Evolutionary conservation across 2,797 vertebrate species (phyloP), one percentile per base, ranked within the genome.

Genomic region (Naso thynnoides): DNA sequence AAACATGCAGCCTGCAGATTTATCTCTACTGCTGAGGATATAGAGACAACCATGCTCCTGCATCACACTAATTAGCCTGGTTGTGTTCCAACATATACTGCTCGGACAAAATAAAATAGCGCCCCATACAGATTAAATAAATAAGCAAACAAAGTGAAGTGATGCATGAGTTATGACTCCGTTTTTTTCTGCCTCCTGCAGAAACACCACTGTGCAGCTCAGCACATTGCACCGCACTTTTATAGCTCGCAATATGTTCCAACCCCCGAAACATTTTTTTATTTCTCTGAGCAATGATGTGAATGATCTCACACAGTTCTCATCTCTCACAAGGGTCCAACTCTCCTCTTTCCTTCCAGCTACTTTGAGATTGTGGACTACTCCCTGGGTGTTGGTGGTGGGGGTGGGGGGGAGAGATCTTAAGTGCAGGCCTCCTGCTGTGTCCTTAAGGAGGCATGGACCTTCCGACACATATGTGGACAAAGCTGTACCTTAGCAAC

Each of bases 31-130:
- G 86, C 83, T 90, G 86, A 80, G 86, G 82, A 74, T 38, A 85
- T 18, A 8, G 48, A 62, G 63, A 65, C 73, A 53, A 59, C 79
- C 77, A 91, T n/a, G n/a, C 33, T 33, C 8, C 33, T 92, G 83
- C 58, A 89, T 92, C 91, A 90, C 55, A 67, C 62, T 89, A 89
- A 92, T 91, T 89, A 76, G 77, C 64, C 79, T 76, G 77, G 86
- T 88, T 86, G 84, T 52, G 79, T 73, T 76, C 65, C 82, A 85
- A 73, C 68, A 67, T 76, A 85, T 56, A 74, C 29, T 9, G 59
- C 44, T 72, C 47, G 58, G 56, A 60, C 71, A 82, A 76, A 78
- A 70, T 26, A 65, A 82, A 87, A 62, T 55, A 49, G 42, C 18
- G 23, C 56, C 48, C 19, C 6, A 58, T 24, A 27, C 61, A 57